Evolutionary conservation across 2,888 invertebrate genomes (phyloP).

Genomic region (Acleris sparsana): DNA sequence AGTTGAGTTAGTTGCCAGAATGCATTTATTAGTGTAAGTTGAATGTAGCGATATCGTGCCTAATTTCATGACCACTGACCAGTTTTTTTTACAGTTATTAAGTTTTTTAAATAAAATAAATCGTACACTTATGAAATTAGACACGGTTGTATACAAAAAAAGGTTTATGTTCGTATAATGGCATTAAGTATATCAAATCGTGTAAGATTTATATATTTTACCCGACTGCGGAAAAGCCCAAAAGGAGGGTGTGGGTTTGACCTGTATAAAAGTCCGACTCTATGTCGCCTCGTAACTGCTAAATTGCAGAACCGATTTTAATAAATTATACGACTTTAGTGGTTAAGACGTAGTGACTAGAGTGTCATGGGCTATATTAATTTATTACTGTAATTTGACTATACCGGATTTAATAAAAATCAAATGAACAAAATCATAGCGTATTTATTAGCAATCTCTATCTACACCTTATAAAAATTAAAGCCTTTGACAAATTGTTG

Average conservation of each 20-base stretch:
- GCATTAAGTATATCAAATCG: no score
- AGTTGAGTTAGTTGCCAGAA: constrained; percentile 4
- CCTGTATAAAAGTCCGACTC: no score
- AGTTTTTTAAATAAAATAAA: neutral
- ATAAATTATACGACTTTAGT: no score
- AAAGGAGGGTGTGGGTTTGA: no score
- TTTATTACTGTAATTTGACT: neutral
- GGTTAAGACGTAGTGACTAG: no score
- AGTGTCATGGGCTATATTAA: no score
- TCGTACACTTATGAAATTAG: constrained; percentile 53
- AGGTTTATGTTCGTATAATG: neutral
- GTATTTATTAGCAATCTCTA: constrained; percentile 44
- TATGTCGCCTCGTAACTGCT: no score
- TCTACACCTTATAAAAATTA: constrained; percentile 70
- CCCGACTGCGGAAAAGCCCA: no score
- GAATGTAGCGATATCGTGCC: constrained; percentile 39
- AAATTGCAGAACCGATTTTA: no score
- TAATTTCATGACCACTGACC: constrained; percentile 52
- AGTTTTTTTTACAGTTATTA: constrained; percentile 1
- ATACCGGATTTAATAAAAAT: constrained; percentile 23
- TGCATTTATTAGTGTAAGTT: constrained; percentile 35
- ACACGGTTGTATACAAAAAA: constrained; percentile 32
- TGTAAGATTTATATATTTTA: neutral
- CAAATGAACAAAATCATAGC: constrained; percentile 30
- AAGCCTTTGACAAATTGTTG: constrained; percentile 62